These are phyloP conservation scores for Plecotus auritus DNA, from an alignment of 2,113 vertebrate species.

Conservation along the genomic window DNA sequence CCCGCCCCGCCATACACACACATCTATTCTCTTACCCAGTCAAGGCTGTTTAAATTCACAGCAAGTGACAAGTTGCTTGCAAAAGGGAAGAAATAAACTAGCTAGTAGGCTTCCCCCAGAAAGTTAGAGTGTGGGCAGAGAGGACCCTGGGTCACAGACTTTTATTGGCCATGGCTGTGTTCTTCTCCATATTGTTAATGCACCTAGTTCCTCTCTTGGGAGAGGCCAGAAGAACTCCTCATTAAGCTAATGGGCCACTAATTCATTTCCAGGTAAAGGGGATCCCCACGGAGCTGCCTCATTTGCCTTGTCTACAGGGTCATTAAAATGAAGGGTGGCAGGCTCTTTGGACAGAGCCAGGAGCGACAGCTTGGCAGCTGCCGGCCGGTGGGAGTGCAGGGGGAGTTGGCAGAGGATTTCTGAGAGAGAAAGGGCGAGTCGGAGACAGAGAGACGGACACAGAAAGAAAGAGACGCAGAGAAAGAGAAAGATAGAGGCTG, in stretches of 20 bases:
- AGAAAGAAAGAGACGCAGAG: neutral
- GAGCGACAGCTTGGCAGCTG: neutral
- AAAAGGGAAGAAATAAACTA: neutral
- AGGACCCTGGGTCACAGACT: neutral
- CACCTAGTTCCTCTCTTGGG: neutral
- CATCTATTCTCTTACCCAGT: neutral
- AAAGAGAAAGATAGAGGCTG: neutral
- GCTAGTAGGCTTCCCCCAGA: neutral
- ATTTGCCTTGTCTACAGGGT: slow-evolving; percentile 67
- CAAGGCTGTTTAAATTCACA: slow-evolving; percentile 6
- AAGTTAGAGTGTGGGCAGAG: neutral
- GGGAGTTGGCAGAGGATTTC: neutral
- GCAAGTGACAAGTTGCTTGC: neutral
- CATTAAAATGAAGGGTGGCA: slow-evolving; percentile 66
- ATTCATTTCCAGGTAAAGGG: slow-evolving; percentile 76
- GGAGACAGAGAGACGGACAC: neutral
- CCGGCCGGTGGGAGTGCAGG: neutral
- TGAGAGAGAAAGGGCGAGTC: neutral
- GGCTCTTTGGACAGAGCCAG: slow-evolving; percentile 18
- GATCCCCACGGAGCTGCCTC: slow-evolving; percentile 48
- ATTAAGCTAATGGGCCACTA: slow-evolving; percentile 77
- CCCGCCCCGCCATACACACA: neutral
- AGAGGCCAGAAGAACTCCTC: slow-evolving; percentile 48
- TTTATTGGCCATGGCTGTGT: neutral
- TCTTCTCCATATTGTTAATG: neutral